Evolutionary conservation across 2,113 vertebrate species (phyloP), one percentile per base, ranked within the genome.

Genomic region (Otis tarda): DNA sequence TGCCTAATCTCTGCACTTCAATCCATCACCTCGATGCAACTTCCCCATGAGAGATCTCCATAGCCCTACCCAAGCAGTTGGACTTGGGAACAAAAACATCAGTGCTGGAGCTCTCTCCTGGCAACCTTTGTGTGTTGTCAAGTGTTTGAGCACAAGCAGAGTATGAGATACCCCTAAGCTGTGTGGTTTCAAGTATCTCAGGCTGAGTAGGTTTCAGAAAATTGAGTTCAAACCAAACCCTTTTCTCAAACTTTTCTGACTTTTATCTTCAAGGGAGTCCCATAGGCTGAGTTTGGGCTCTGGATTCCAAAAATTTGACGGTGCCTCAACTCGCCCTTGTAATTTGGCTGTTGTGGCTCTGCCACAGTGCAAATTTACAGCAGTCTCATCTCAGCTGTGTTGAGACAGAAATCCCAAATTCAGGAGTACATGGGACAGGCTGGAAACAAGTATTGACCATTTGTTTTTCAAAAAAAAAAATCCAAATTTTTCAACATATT

Each of bases 1-100:
- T 84, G 77, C 91, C 90, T 95, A 55, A 87, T 91, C 74, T 92
- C 81, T 69, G 71, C 0, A 0, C 91, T 89, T 94, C 93, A 81
- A 94, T 92, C 89, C 87, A 96, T 89, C 91, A 94, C 94, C 92
- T 95, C 89, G 61, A 91, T 95, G 77, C 92, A 94, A 37, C 77
- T 79, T 91, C 67, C 89, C 95, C 90, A 81, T 45, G 95, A 92
- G 88, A 94, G 45, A 57, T 71, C 68, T 90, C 56, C 76, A 25
- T 3, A 75, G 76, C 39, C 71, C 73, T 89, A 53, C 83, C 83
- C 21, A 27, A 89, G 74, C 31, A 65, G 43, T 87, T 94, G 90
- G 52, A 87, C 50, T n/a, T 81, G 20, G 56, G 79, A 95, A 84
- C 53, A 87, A 78, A 95, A 79, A 45, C 83, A 85, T 67, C 87